Evolutionary conservation across 2,888 invertebrate genomes (phyloP).

Genomic region (Macrophya alboannulata): DNA sequence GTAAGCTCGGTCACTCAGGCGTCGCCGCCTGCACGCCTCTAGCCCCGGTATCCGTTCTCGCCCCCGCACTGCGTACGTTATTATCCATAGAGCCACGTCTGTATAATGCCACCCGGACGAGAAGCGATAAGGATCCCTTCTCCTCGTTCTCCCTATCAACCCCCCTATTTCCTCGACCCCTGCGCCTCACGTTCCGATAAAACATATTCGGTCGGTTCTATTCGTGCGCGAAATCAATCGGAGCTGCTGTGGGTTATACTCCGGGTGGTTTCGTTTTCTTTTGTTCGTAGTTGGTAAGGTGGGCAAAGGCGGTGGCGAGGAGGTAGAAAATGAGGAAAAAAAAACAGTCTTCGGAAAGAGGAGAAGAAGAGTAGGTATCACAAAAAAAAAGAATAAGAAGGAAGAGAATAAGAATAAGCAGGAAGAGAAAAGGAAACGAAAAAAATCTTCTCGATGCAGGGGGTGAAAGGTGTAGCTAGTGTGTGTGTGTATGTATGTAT

Average conservation of each 20-base stretch:
- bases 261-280: constrained; percentile 29
- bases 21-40: constrained; percentile 67
- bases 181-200: constrained; percentile 66
- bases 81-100: constrained; percentile 57
- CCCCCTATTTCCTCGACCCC: constrained; percentile 60
- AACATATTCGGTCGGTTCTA: constrained; percentile 48
- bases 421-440: background rate
- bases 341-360: background rate
- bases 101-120: constrained; percentile 49
- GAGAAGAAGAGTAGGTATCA: constrained; percentile 32
- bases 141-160: constrained; percentile 63
- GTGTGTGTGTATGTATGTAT: background rate
- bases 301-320: background rate
- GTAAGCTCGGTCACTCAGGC: constrained; percentile 77
- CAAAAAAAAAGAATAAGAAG: constrained; percentile 39
- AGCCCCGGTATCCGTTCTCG: constrained; percentile 18
- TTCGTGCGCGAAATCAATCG: constrained; percentile 52
- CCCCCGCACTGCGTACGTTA: constrained; percentile 56
- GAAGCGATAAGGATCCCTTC: constrained; percentile 58
- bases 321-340: constrained; percentile 18
- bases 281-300: constrained; percentile 40
- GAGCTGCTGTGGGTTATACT: constrained; percentile 47
- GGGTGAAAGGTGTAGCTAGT: background rate
- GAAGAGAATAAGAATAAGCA: background rate
- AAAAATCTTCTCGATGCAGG: background rate